Conservation (phyloP, 2,888 invertebrate genomes). For the Drosophila neutralis region DNA sequence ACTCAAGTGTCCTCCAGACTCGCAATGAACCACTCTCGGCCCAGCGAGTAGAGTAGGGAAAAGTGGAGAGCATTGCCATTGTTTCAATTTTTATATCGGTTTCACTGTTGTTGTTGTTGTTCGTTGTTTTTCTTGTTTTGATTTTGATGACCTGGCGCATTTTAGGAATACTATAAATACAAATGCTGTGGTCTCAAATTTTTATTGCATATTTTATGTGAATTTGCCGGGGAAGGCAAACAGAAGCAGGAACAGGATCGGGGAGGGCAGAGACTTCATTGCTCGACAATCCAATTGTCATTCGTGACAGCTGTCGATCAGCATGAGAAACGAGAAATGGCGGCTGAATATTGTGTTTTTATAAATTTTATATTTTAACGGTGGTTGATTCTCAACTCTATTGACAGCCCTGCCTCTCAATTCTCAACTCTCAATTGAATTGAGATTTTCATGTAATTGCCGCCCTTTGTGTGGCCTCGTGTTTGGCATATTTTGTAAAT, state of each 20-base stretch:
- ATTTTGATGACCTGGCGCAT: slow-evolving; percentile 76
- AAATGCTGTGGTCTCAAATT: slow-evolving; percentile 64
- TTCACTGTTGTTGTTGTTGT: slow-evolving; percentile 23
- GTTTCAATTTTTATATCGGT: slow-evolving; percentile 74
- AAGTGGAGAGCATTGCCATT: slow-evolving; percentile 54
- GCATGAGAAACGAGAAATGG: slow-evolving; percentile 53
- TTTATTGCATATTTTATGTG: slow-evolving; percentile 75
- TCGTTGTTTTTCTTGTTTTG: slow-evolving; percentile 51
- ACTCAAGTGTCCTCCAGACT: slow-evolving; percentile 57
- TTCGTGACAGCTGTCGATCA: slow-evolving; percentile 83
- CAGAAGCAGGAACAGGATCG: slow-evolving; percentile 1
- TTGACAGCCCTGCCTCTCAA: slow-evolving; percentile 44
- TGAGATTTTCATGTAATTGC: slow-evolving; percentile 70
- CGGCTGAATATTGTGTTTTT: slow-evolving; percentile 60
- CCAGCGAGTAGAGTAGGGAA: background rate
- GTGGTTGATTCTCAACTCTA: slow-evolving; percentile 65
- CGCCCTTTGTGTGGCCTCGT: slow-evolving; percentile 62
- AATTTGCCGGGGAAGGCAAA: slow-evolving; percentile 19
- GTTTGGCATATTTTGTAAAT: slow-evolving; percentile 74
- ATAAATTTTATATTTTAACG: slow-evolving; percentile 34
- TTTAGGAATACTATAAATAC: slow-evolving; percentile 62
- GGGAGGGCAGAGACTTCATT: slow-evolving; percentile 12
- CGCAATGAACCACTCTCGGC: slow-evolving; percentile 30
- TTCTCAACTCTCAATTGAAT: slow-evolving; percentile 44
- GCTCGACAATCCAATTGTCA: slow-evolving; percentile 75